A percentile compares a stretch with the other conserved stretches of the same genome.
phyloP scores from a whole-genome alignment of 2,113 vertebrate species.

The Isurus oxyrinchus region DNA sequence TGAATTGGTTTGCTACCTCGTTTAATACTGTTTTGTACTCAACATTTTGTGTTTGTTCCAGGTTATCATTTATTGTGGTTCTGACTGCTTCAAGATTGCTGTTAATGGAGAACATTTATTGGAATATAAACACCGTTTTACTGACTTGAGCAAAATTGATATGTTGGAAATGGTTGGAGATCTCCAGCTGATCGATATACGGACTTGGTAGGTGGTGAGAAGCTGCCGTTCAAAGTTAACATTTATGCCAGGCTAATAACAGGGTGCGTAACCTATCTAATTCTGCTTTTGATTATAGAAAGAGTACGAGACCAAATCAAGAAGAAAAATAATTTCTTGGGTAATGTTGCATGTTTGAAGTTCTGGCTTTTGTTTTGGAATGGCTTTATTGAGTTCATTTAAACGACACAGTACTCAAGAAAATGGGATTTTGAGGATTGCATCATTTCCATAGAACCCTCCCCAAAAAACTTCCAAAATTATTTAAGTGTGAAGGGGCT shows the following conservation, averaged over 20 bases:
- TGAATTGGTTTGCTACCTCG: not conserved
- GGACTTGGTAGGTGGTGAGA: slow-evolving; percentile 50
- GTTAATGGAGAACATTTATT: slow-evolving; percentile 75
- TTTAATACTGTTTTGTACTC: not conserved
- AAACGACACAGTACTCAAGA: not conserved
- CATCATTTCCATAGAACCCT: not conserved
- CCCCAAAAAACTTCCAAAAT: not conserved
- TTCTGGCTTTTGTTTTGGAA: slow-evolving; percentile 1
- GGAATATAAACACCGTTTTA: slow-evolving; percentile 79
- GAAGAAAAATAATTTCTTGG: not conserved
- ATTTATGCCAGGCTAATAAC: not conserved
- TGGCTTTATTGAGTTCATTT: not conserved
- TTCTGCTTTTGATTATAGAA: slow-evolving; percentile 26
- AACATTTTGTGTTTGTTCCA: slow-evolving; percentile 44
- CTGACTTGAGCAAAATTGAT: slow-evolving; percentile 64
- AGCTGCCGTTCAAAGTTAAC: not conserved
- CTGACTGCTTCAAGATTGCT: slow-evolving; percentile 70
- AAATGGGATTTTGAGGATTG: not conserved
- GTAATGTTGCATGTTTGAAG: not conserved
- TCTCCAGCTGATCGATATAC: slow-evolving; percentile 62
- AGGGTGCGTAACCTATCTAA: not conserved
- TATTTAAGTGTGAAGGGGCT: not conserved
- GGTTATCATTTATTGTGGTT: slow-evolving; percentile 76
- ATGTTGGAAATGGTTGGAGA: slow-evolving; percentile 67
- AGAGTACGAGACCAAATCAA: not conserved